Evolutionary conservation across 2,113 vertebrate species (phyloP).

Genomic region (Ceuthmochares aereus): DNA sequence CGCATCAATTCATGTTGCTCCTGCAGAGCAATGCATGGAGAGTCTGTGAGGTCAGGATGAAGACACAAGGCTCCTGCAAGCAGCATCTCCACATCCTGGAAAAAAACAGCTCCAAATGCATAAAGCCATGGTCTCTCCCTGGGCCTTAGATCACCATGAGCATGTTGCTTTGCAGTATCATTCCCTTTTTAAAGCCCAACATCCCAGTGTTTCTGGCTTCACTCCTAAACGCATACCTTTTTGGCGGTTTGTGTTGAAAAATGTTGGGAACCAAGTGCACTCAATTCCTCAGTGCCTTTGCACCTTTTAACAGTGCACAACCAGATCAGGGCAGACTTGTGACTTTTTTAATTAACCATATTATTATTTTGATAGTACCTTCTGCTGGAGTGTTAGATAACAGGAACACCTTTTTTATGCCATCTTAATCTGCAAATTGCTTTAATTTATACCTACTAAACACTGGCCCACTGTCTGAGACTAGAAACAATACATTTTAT

Average conservation of each 20-base stretch:
- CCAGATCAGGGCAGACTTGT: background rate
- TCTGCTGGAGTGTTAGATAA: background rate
- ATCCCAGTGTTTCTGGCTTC: background rate
- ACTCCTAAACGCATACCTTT: background rate
- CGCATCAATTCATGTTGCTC: fast-evolving
- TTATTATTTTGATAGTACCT: background rate
- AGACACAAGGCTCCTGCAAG: background rate
- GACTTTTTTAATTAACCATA: background rate
- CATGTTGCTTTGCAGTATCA: background rate
- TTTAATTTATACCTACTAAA: background rate
- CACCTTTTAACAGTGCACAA: background rate
- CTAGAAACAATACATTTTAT: background rate
- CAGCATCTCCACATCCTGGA: background rate
- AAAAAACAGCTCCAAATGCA: background rate
- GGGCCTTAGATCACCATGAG: background rate
- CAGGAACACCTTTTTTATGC: background rate
- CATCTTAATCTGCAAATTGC: background rate
- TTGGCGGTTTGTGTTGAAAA: background rate
- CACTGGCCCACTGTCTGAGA: background rate
- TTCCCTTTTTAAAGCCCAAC: background rate
- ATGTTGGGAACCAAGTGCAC: fast-evolving
- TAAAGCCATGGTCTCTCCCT: background rate
- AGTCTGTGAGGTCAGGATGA: background rate
- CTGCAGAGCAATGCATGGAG: background rate
- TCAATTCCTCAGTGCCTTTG: background rate